Evolutionary conservation across 2,797 vertebrate genomes (phyloP), one percentile per base, ranked within the genome.

Genomic region (Falco naumanni): DNA sequence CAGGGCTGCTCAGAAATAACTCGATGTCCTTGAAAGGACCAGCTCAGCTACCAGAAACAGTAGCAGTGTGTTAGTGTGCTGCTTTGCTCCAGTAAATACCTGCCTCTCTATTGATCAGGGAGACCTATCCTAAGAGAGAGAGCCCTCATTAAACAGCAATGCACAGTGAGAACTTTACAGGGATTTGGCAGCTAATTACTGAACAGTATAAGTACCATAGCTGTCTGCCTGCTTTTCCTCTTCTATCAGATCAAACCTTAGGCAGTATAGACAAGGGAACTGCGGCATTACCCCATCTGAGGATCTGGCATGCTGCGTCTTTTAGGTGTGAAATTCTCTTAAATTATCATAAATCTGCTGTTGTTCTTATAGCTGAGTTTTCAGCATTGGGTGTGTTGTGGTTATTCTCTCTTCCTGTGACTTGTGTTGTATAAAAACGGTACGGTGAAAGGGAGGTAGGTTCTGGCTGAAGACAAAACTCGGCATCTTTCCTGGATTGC

Each of bases 141-240:
- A 68, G 37, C n/a, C 69, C 41, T 95, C 78, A 34, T 89, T 96
- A 94, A 93, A 85, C 45, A 90, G 33, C 68, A 90, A 21, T 1
- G 7, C 56, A 37, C 60, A 61, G 24, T 21, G 60, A 92, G 92
- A 95, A 80, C 56, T 80, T 93, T 71, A 75, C 37, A 87, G 60
- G 71, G 50, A 59, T 61, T 20, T 61, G 28, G 84, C 75, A 93
- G 51, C 37, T 95, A 89, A 90, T 95, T 92, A 48, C 78, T 82
- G 83, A 90, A 43, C 48, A 57, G 29, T 29, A 0, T 60, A 80
- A 87, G 60, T 80, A 61, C 75, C 29, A 7, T 3, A 64, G 18
- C 51, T 76, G 48, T 20, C 79, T 87, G 76, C 53, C 61, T 89
- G 68, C 60, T 90, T 82, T 57, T 77, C 17, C 25, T 69, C 33